A percentile compares a stretch with the other conserved stretches of the same genome.
These are phyloP conservation scores for Cottus gobio DNA, from an alignment of 2,113 vertebrate genomes.

Conservation along the genomic window DNA sequence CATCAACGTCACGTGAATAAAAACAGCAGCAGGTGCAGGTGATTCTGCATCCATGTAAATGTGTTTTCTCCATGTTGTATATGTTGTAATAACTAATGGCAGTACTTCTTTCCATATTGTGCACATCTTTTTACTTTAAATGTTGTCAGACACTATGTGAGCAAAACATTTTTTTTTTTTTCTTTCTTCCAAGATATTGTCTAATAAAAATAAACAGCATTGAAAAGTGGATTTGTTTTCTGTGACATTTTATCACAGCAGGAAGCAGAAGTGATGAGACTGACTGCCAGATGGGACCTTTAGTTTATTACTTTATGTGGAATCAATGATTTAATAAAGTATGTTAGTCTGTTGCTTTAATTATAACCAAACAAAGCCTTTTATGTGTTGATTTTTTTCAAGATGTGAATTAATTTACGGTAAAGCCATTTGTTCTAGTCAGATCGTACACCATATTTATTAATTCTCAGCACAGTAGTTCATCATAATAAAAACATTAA, in stretches of 20 bases:
- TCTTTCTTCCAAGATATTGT: slow-evolving; percentile 89
- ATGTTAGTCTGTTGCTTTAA: neutral
- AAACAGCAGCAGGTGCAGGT: slow-evolving; percentile 32
- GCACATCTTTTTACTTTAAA: slow-evolving; percentile 89
- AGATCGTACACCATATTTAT: slow-evolving; percentile 60
- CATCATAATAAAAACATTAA: slow-evolving; percentile 79
- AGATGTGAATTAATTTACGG: neutral
- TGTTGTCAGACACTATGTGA: slow-evolving; percentile 88
- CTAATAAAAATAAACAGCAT: slow-evolving; percentile 87
- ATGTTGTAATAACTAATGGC: slow-evolving; percentile 72
- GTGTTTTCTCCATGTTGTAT: slow-evolving; percentile 61
- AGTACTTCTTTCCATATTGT: slow-evolving; percentile 85
- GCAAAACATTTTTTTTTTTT: slow-evolving; percentile 79
- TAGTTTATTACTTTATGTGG: neutral
- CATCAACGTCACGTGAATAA: neutral
- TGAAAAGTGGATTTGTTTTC: slow-evolving; percentile 17
- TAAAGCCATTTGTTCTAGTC: neutral
- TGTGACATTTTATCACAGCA: neutral
- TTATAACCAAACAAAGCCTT: neutral
- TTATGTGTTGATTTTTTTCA: neutral
- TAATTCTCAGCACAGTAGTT: slow-evolving; percentile 62
- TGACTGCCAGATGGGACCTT: neutral
- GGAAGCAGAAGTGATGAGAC: neutral
- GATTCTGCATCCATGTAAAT: slow-evolving; percentile 43
- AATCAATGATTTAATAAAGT: neutral